A percentile compares a stretch with the other conserved stretches of the same genome.
Conservation (phyloP, 2,113 vertebrate species). For the Semicossyphus pulcher region DNA sequence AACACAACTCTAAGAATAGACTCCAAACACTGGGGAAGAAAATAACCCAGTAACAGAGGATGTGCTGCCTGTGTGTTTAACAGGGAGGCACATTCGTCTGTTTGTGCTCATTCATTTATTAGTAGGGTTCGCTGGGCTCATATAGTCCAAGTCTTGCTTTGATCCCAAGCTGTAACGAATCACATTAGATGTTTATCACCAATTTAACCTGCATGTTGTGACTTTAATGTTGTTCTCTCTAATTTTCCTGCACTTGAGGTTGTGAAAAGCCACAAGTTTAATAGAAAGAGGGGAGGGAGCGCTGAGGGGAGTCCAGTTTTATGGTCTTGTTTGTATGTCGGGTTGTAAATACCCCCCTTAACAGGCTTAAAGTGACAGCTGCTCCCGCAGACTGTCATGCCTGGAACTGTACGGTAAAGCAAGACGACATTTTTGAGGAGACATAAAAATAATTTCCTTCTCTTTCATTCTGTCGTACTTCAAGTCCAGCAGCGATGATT, state of each 20-base stretch:
- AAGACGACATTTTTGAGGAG: not conserved
- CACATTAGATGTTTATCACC: conserved; percentile 45
- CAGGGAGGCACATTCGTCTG: conserved; percentile 1
- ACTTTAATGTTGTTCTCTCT: conserved; percentile 43
- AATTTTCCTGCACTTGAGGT: conserved; percentile 42
- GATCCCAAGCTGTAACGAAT: conserved; percentile 40
- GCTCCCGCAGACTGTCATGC: conserved; percentile 2
- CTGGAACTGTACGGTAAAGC: not conserved
- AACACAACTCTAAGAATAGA: conserved; percentile 72
- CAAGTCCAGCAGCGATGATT: too few relatives aligned
- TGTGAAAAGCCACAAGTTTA: conserved; percentile 36
- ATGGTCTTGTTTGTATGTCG: conserved; percentile 62
- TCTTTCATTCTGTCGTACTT: too few relatives aligned
- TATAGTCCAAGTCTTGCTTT: conserved; percentile 23
- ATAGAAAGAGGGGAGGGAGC: conserved; percentile 16
- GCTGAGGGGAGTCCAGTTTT: conserved; percentile 63
- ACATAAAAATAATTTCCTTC: too few relatives aligned
- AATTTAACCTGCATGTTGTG: conserved; percentile 23
- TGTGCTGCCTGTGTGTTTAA: not conserved
- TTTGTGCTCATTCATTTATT: conserved; percentile 18
- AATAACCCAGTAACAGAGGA: conserved; percentile 63
- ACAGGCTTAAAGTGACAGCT: conserved; percentile 63
- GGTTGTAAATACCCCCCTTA: conserved; percentile 64
- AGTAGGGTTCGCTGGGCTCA: conserved; percentile 18
- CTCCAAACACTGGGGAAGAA: conserved; percentile 73